A percentile compares a stretch with the other conserved stretches of the same genome.
These are phyloP conservation scores for Myotis myotis DNA, from an alignment of 2,797 vertebrate genomes.

Conservation along the genomic window DNA sequence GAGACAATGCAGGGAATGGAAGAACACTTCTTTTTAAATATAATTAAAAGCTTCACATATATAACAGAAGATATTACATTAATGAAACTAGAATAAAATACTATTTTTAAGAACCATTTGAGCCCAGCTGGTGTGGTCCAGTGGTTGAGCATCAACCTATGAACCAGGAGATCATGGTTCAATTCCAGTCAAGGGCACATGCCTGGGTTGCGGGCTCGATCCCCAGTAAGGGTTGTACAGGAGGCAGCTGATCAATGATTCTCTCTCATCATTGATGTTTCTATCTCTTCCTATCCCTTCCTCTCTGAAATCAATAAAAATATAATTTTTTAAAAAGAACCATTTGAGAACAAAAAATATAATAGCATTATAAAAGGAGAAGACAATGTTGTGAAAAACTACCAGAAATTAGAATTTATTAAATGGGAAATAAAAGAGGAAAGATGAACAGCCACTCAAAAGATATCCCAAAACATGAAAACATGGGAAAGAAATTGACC, in stretches of 20 bases:
- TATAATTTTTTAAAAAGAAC: background rate
- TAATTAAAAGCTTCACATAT: background rate
- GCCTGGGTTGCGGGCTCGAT: too few relatives aligned
- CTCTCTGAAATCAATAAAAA: too few relatives aligned
- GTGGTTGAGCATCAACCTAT: too few relatives aligned
- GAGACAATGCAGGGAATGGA: background rate
- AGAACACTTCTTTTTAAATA: slow-evolving; percentile 8
- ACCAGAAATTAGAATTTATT: slow-evolving; percentile 40
- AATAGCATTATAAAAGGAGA: background rate
- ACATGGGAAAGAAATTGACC: background rate
- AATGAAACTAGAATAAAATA: slow-evolving; percentile 17
- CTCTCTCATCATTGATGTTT: too few relatives aligned
- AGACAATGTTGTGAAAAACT: background rate
- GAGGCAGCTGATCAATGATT: too few relatives aligned
- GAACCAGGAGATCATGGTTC: too few relatives aligned
- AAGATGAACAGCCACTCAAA: background rate
- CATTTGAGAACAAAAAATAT: slow-evolving; percentile 15
- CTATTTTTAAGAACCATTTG: slow-evolving; percentile 35
- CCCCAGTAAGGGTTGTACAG: too few relatives aligned
- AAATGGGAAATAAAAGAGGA: slow-evolving; percentile 27
- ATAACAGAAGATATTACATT: background rate
- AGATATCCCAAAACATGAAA: background rate
- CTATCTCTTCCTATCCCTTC: too few relatives aligned
- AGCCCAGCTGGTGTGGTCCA: background rate
- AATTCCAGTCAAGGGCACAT: too few relatives aligned